A percentile compares a stretch with the other conserved stretches of the same genome.
Evolutionary conservation across 1,140 invertebrate genomes (phyloP).

Genomic region (Atta cephalotes): DNA sequence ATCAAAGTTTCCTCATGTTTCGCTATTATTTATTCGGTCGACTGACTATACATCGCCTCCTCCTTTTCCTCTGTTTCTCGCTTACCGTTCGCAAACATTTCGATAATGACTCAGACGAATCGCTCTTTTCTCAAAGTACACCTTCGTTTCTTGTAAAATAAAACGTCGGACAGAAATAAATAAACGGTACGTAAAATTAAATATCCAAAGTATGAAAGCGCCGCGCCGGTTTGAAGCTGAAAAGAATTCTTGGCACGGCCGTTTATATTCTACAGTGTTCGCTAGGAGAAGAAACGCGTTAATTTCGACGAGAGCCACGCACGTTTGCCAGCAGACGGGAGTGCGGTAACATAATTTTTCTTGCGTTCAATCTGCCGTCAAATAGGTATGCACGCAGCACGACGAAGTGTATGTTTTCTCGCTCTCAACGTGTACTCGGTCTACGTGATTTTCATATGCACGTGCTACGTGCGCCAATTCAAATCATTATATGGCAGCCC

Average conservation of each 20-base stretch:
- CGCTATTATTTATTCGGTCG: conserved; percentile 7
- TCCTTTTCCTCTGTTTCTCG: neutral
- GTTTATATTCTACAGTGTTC: conserved; percentile 25
- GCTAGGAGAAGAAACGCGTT: neutral
- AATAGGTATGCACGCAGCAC: conserved; percentile 27
- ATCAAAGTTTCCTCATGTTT: conserved; percentile 72
- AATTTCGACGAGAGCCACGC: conserved; percentile 15
- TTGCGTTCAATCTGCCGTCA: conserved; percentile 41
- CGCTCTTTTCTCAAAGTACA: neutral
- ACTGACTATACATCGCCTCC: neutral
- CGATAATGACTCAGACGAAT: neutral
- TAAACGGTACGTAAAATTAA: conserved; percentile 21
- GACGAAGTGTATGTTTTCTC: conserved; percentile 18
- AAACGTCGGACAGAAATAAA: neutral
- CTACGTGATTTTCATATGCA: conserved; percentile 47
- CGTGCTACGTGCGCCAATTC: conserved; percentile 21
- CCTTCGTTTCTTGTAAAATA: neutral
- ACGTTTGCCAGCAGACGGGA: neutral
- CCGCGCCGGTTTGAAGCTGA: neutral
- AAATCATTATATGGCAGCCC: conserved; percentile 22
- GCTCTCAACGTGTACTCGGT: neutral
- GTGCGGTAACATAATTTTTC: conserved; percentile 48
- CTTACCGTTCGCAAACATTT: neutral
- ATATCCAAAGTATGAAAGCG: conserved; percentile 10
- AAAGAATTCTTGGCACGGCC: neutral